Conservation (phyloP, 1,140 invertebrate species). For the Dinoponera quadriceps region DNA sequence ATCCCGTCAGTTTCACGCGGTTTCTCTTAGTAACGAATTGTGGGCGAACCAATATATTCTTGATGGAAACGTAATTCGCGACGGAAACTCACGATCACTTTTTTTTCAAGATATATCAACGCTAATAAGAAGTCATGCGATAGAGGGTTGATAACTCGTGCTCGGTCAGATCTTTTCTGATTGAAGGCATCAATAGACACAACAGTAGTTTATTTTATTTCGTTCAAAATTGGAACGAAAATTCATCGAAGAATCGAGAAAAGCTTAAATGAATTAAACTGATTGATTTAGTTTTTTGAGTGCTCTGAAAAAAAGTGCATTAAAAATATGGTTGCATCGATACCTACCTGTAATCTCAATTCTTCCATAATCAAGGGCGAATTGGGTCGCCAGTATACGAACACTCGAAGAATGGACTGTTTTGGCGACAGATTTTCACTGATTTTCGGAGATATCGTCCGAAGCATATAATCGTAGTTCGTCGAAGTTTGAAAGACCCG, state of each 20-base stretch:
- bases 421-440: constrained; percentile 10
- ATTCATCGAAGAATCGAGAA: not conserved
- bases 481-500: not conserved
- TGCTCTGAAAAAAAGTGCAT: not conserved
- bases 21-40: not conserved
- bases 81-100: not conserved
- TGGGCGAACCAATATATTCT: not conserved
- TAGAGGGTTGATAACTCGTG: constrained; percentile 34
- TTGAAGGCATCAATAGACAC: constrained; percentile 15
- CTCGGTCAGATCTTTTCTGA: constrained; percentile 20
- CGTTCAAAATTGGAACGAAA: not conserved
- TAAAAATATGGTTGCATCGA: not conserved
- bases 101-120: not conserved
- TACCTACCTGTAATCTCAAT: constrained; percentile 9
- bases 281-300: constrained; percentile 13
- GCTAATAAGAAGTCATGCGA: constrained; percentile 15
- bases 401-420: constrained; percentile 5
- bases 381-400: constrained; percentile 3
- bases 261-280: constrained; percentile 11
- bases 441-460: constrained; percentile 8
- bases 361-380: constrained; percentile 4
- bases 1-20: not conserved
- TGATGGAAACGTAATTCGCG: not conserved
- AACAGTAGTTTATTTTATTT: not conserved
- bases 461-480: constrained; percentile 10